Evolutionary conservation across 2,113 vertebrate species (phyloP).

Genomic region (Copsychus sechellarum): DNA sequence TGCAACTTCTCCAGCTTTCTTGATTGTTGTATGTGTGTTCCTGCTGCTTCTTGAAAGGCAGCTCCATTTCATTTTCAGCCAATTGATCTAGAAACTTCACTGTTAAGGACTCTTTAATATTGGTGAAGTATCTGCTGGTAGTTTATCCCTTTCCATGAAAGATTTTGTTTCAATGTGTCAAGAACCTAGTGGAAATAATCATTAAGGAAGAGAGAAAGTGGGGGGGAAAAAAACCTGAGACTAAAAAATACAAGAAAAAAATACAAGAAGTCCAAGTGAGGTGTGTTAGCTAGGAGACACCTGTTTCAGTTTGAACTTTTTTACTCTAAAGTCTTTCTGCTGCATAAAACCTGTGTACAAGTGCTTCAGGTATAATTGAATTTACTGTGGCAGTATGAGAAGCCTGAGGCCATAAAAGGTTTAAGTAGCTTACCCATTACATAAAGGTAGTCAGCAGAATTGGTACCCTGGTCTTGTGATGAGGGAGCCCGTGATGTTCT

Average conservation of each 20-base stretch:
- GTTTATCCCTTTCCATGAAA: not conserved
- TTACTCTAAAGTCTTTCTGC: not conserved
- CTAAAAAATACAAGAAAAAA: not conserved
- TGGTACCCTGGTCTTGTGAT: not conserved
- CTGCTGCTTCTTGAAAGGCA: not conserved
- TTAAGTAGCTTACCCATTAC: not conserved
- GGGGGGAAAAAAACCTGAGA: not conserved
- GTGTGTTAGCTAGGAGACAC: not conserved
- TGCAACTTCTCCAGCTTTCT: not conserved
- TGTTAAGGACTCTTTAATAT: not conserved
- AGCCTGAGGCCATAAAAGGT: not conserved
- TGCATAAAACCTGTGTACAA: not conserved
- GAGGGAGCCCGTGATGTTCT: not conserved
- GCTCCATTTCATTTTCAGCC: not conserved
- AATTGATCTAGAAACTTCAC: not conserved
- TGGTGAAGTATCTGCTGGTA: not conserved
- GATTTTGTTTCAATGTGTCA: not conserved
- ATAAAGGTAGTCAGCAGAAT: not conserved
- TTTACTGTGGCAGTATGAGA: not conserved
- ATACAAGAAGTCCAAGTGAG: not conserved
- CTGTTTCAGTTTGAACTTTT: not conserved
- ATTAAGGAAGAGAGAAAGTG: not conserved
- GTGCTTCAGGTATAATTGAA: not conserved
- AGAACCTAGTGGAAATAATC: not conserved
- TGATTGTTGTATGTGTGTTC: not conserved